Evolutionary conservation across 2,797 vertebrate species (phyloP).

Genomic region (Anomalospiza imberbis): DNA sequence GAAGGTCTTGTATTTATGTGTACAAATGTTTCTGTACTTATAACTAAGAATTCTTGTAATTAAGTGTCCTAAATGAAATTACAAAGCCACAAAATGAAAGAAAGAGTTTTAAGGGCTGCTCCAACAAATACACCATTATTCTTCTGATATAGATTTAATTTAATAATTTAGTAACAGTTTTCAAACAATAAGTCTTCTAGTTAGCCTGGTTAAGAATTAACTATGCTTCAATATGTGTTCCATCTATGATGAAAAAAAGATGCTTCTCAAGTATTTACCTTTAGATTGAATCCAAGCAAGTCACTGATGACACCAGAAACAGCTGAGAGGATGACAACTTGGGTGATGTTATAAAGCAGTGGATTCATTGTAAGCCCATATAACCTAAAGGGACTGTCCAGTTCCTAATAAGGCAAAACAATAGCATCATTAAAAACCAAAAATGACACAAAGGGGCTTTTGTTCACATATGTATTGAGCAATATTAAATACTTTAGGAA

Average conservation of each 20-base stretch:
- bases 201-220: not conserved
- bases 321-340: conserved; percentile 97
- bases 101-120: not conserved
- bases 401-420: conserved; percentile 77
- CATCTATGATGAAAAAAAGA: not conserved
- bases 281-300: conserved; percentile 96
- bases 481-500: not conserved
- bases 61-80: not conserved
- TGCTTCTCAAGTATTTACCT: conserved; percentile 75
- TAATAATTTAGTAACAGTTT: not conserved
- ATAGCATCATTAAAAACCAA: not conserved
- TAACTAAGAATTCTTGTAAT: not conserved
- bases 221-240: not conserved
- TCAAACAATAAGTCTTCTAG: not conserved
- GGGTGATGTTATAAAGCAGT: conserved; percentile 97
- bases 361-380: conserved; percentile 98
- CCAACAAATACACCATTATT: not conserved
- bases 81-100: not conserved
- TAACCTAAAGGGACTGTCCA: conserved; percentile 92
- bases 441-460: not conserved
- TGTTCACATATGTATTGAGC: not conserved
- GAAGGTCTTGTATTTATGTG: not conserved
- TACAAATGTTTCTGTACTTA: not conserved
- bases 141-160: not conserved
- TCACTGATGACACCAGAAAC: conserved; percentile 98